Base-by-base conservation (phyloP, 2,797 vertebrate genomes). In the Coracias cyanogaster region DNA sequence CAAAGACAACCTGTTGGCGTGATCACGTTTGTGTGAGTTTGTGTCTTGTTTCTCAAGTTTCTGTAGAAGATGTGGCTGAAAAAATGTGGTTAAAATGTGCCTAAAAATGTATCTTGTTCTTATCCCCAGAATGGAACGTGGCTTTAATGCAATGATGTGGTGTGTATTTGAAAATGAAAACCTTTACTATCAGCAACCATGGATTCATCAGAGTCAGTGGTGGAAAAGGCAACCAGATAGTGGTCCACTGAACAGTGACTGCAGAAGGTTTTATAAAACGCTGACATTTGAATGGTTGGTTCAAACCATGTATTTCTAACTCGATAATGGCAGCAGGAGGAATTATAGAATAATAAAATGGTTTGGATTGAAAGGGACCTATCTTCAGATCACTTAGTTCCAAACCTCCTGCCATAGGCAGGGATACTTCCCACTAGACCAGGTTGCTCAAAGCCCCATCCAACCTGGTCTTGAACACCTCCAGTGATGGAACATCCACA, bases 221-320 rank as follows among this genome's bases (percentile, higher is more conserved):
- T 21, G 37, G 69, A 54, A 70, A 70, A 81, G 16, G 26, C 28
- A 84, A 28, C 20, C 0, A 7, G 22, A 35, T 58, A 0, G 0
- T 17, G 31, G n/a, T 41, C 28, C 45, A 25, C 21, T 9, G 1
- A 73, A 39, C 5, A 26, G 26, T 15, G 52, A 45, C 31, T 41
- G 15, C 54, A 39, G 13, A 35, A 26, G 7, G 6, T 65, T 76
- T 33, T 46, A 35, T 26, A 25, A 72, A 82, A 69, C 2, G 5
- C 57, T 91, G 84, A 55, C 31, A 28, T 64, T 41, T 54, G 37
- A 82, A 54, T 2, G 3, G 9, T 9, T 45, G 55, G 28, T 45
- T 76, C 45, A 81, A 81, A 17, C 25, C 20, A 6, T 6, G 5
- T 28, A 15, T 67, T 70, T 72, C 61, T 52, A 14, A 26, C 7